Evolutionary conservation across 2,113 vertebrate species (phyloP), one percentile per base, ranked within the genome.

Genomic region (Tenebrosternarchus preto): DNA sequence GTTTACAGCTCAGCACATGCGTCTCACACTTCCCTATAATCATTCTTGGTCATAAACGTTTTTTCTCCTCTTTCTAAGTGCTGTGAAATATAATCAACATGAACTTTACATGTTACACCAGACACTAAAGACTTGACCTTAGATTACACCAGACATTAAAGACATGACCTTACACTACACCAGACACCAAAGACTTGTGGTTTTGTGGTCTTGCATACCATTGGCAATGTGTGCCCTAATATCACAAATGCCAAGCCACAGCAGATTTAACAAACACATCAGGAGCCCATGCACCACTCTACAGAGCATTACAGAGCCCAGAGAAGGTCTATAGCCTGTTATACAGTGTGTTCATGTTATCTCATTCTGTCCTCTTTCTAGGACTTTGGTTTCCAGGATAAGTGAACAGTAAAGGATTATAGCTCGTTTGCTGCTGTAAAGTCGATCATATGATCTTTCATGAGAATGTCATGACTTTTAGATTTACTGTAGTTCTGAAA

Each of bases 191-290:
- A 77, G 61, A 12, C 9, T 8, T n/a, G 60, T 1, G 31, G 15
- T 25, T 39, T 29, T 57, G 64, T 60, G 66, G 63, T 69, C 33
- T 68, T 9, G 25, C 56, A 39, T 50, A 27, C 63, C 63, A 57
- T 22, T 69, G 66, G 64, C 33, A 27, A 57, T 69, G 50, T 69
- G 76, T 59, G 50, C 33, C 20, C 12, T 33, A 67, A 59, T 39
- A 60, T 39, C 57, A 59, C 25, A 70, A 70, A 78, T 5, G 64
- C 76, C 76, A 77, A 57, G 29, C 76, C 76, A 17, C 76, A 77
- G 63, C 33, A 66, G 33, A 33, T 57, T 55, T 56, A 68, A 68
- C 24, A 53, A 70, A 70, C 53, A 19, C 64, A 69, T 57, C 25
- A 78, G 39, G 22, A 22, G 76, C 76, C 66, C 33, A 27, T 78